Evolutionary conservation across 2,888 invertebrate species (phyloP), one percentile per base, ranked within the genome.

Genomic region (Labia minor): DNA sequence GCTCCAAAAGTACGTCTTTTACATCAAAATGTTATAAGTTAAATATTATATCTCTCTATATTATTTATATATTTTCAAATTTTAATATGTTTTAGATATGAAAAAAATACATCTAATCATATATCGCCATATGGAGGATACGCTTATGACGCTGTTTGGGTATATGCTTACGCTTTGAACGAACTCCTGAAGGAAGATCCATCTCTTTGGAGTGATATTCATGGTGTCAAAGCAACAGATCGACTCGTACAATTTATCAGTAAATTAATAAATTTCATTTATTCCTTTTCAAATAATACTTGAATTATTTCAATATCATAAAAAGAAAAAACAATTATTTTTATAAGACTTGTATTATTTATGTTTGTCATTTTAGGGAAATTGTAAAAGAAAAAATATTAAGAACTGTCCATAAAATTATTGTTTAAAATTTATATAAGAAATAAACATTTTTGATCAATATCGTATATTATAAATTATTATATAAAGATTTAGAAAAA

Each of bases 81-180:
- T 49, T 16, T 49, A 49, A 49, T 49, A 8, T n/a, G 16, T 49
- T 49, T n/a, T 49, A 49, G 49, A 49, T 49, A 49, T 49, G 16
- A 49, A 11, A 49, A 16, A 49, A n/a, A n/a, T n/a, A 26, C 26
- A 26, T 26, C 26, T 3, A 3, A 3, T 6, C 8, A 2, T 11
- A 49, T 49, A 3, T 49, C 49, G 3, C 49, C 49, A 14, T 90
- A 88, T 74, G 87, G 86, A 0, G 87, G 88, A 0, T 90, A 85
- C 74, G 87, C 88, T 0, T 91, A 91, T 73, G 91, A 91, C 76
- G 90, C 89, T 0, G 86, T 90, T 65, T 91, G 91, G 90, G 85
- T 86, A 0, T 90, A 87, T 75, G 90, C 88, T 1, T 77, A 83
- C 37, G 90, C 88, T 0, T 78, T 89, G 21, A 83, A 89, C 73